Base-by-base conservation (phyloP, 2,888 invertebrate genomes). In the Carcina quercana region DNA sequence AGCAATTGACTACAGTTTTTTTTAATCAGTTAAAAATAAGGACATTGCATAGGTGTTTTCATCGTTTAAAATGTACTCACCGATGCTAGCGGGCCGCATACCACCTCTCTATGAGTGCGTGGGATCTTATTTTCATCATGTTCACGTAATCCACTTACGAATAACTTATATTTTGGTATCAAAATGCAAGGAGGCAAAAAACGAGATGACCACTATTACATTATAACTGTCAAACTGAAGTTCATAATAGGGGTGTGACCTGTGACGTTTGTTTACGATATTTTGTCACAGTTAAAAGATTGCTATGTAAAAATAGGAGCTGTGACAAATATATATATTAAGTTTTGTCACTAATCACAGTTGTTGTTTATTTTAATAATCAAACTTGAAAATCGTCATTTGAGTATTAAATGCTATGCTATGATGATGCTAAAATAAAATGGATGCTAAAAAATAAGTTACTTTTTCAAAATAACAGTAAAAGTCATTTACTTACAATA, bases 11-110 rank as follows among this genome's bases (percentile, higher is more conserved):
- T 78, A 80, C 73, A 67, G 76, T 75, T 78, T 79, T 79, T 74
- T 79, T 74, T 78, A 80, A 83, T 82, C 80, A 82, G 82, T 83
- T 83, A 82, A 80, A 82, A 79, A 82, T 82, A 80, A 70, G 75
- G 63, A 71, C 69, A 67, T 61, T 61, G 49, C 48, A 58, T 52
- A 55, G 58, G 50, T 58, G 47, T 55, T 57, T 51, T 55, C 37
- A 49, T 48, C 47, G 46, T 57, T 51, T 49, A 55, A 43, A 52
- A 40, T 20, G 10, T 35, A 70, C 82, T 80, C 57, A 83, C 82
- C 71, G 71, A 67, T 61, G 76, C 80, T 82, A 79, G 76, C 80
- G 82, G 66, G 54, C 64, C 65, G 71, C 78, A 80, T 79, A 78
- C 80, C 80, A 79, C 73, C 76, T 71, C 73, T 74, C 71, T 59